Conservation (phyloP, 2,888 invertebrate genomes). For the Andrena fulva region DNA sequence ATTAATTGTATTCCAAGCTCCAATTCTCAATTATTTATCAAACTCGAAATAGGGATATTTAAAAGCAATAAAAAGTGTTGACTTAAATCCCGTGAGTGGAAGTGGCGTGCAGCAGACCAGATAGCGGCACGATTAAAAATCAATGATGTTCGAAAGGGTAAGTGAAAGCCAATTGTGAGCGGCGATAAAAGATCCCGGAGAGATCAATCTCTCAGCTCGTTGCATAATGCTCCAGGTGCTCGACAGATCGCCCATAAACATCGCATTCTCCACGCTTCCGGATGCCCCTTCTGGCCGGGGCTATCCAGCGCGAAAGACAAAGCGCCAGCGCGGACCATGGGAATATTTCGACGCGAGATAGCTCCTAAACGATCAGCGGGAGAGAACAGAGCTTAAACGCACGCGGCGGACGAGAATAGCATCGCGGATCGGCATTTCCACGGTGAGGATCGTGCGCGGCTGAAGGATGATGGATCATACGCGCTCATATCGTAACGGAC, state of each 20-base stretch:
- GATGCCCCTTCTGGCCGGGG: not conserved
- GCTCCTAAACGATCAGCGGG: conserved; percentile 36
- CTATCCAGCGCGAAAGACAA: not conserved
- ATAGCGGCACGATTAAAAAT: no score
- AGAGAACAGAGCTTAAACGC: not conserved
- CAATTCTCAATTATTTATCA: no score
- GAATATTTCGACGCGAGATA: conserved; percentile 14
- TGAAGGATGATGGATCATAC: conserved; percentile 65
- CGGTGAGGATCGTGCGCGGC: conserved; percentile 51
- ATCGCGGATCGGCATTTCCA: conserved; percentile 59
- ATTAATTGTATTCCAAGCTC: no score
- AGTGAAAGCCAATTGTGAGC: conserved; percentile 3
- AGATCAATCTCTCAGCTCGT: not conserved
- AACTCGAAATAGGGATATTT: no score
- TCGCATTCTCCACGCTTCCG: conserved; percentile 32
- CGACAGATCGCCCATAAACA: conserved; percentile 11
- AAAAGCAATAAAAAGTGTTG: no score
- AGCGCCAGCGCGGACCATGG: conserved; percentile 4
- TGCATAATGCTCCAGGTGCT: conserved; percentile 8
- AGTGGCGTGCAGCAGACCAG: no score
- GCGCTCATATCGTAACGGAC: conserved; percentile 45
- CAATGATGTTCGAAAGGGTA: not conserved
- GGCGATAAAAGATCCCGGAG: not conserved
- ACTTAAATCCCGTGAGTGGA: no score
- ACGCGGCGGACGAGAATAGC: conserved; percentile 39